Evolutionary conservation across 2,797 vertebrate genomes (phyloP), one percentile per base, ranked within the genome.

Genomic region (Todus mexicanus): DNA sequence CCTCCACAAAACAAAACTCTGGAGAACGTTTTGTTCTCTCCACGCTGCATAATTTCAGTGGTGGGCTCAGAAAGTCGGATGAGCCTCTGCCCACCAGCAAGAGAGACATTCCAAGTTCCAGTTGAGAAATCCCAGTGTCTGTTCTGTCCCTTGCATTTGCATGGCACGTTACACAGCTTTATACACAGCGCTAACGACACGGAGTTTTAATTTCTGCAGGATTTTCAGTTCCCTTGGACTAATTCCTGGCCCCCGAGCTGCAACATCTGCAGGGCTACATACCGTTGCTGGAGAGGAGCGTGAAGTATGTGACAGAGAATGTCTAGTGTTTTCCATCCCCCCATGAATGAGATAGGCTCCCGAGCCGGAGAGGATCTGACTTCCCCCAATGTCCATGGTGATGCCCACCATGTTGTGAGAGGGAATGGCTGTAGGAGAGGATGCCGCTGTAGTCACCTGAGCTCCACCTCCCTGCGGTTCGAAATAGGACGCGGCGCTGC

Each of bases 221-320:
- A 15, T 92, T 96, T 94, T 79, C 90, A 96, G 90, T 72, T 50
- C 84, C 86, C 94, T 88, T 26, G 88, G 90, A n/a, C 73, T 45
- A 76, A 54, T 56, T 92, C 37, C 92, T 71, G 87, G 93, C 94
- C 93, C 92, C 70, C 8, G 40, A 77, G 92, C 75, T 35, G 64
- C 13, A 6, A 12, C 40, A 65, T 57, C 92, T 81, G 65, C 80
- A 83, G 89, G 71, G 79, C 89, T 79, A 98, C 98, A 72, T 98
- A 99, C 99, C 99, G 99, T 99, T 87, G 99, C 99, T 11, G 99
- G 99, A 40, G 99, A 99, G 68, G 99, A 99, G 82, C 99, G 99
- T 20, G 99, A 98, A 10, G 99, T 98, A 97, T 99, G 99, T 5
- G 98, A 98, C 95, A 98, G 98, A 92, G 98, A 98, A 97, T 99